These are phyloP conservation scores for Gymnoscopelus braueri DNA, from an alignment of 2,797 vertebrate species.

Conservation along the genomic window DNA sequence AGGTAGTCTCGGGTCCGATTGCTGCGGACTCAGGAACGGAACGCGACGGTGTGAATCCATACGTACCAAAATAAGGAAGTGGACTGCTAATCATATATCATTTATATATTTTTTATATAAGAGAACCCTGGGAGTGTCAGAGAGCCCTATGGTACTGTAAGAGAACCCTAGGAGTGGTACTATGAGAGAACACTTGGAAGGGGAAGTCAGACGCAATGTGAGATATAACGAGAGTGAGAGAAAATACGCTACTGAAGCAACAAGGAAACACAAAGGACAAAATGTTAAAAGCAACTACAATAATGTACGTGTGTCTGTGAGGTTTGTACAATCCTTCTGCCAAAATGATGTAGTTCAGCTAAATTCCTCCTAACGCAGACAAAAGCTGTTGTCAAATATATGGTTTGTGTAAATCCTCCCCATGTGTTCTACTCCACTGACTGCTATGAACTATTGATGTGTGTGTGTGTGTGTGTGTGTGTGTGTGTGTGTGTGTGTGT, in stretches of 20 bases:
- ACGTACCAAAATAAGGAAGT: too few relatives aligned
- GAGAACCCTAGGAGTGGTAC: too few relatives aligned
- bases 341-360: neutral
- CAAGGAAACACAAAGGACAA: constrained; percentile 22
- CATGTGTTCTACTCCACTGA: constrained; percentile 36
- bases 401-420: constrained; percentile 8
- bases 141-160: too few relatives aligned
- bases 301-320: neutral
- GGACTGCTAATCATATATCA: too few relatives aligned
- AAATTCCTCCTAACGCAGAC: constrained; percentile 15
- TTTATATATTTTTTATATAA: too few relatives aligned
- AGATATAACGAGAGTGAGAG: constrained; percentile 1
- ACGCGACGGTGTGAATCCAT: too few relatives aligned
- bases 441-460: constrained; percentile 45
- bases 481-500: neutral
- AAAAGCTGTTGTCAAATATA: constrained; percentile 22
- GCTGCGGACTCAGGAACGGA: too few relatives aligned
- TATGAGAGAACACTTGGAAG: constrained; percentile 37
- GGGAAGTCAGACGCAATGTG: too few relatives aligned
- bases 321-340: constrained; percentile 18
- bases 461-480: constrained; percentile 14
- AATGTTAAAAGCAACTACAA: constrained; percentile 6
- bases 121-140: constrained; percentile 23
- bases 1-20: too few relatives aligned
- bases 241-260: constrained; percentile 33